Percentiles rank a stretch among this genome's conserved stretches.
Conservation (phyloP, 2,113 vertebrate species). For the Toxotes chatareus region DNA sequence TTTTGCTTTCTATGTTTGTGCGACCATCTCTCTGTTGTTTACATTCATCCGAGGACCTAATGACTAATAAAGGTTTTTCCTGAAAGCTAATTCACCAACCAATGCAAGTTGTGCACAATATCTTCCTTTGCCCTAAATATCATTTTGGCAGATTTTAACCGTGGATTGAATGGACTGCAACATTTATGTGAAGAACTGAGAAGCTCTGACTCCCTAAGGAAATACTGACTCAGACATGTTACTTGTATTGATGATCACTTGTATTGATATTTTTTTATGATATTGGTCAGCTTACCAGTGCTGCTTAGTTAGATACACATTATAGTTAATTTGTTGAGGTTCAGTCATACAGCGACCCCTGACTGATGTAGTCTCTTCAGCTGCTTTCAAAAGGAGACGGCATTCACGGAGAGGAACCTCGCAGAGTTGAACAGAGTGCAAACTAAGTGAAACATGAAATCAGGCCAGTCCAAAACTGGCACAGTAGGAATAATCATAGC, state of each 20-base stretch:
- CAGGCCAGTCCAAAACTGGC: not conserved
- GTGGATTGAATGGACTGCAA: not conserved
- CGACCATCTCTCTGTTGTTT: slow-evolving; percentile 24
- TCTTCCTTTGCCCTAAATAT: not conserved
- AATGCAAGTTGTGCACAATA: not conserved
- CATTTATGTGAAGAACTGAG: not conserved
- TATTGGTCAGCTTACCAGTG: not conserved
- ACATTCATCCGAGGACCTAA: not conserved
- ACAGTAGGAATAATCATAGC: not conserved
- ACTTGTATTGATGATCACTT: not conserved
- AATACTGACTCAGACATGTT: not conserved
- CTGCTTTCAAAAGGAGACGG: not conserved
- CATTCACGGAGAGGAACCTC: not conserved
- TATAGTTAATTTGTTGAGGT: not conserved
- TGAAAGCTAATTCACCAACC: not conserved
- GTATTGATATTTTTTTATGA: not conserved
- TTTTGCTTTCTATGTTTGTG: slow-evolving; percentile 13
- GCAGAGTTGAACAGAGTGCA: not conserved
- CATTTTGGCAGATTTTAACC: not conserved
- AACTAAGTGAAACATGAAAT: slow-evolving; percentile 8
- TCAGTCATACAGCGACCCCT: not conserved
- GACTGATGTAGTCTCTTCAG: not conserved
- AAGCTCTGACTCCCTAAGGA: not conserved
- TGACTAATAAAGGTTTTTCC: slow-evolving; percentile 11
- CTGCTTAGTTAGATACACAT: not conserved